Base-by-base conservation (phyloP, 37 sponge, comb jelly and placozoan species). In the Dysidea cf. avara region DNA sequence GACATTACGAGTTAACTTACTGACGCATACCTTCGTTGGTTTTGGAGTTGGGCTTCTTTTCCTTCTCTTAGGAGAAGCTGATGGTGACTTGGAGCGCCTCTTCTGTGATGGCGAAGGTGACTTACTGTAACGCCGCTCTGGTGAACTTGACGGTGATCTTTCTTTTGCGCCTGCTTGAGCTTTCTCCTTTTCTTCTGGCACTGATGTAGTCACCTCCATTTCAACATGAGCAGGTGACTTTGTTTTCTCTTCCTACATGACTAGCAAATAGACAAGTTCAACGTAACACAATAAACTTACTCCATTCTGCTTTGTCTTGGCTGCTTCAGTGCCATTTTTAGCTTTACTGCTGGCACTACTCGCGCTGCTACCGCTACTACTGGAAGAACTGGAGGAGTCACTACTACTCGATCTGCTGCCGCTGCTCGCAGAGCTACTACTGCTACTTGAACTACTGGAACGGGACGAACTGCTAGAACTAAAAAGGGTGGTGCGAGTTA, bases 1-100 rank as follows among this genome's bases (percentile, higher is more conserved):
- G 21, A 89, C 76, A 60, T 94, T 94, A 4, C 87, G 51, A 20
- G 87, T 94, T 64, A 94, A 66, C 54, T 76, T 78, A 34, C 80
- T 71, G 0, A 94, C 64, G 53, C 74, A 77, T 16, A 94, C 69
- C 53, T 94, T 93, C 43, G 66, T 59, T 17, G 85, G 60, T 71
- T 73, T 56, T 9, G 89, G 85, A 34, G 59, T 68, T 16, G 85
- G 76, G 20, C 81, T 49, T 7, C 81, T 74, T 5, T 56, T 21
- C 36, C 58, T 76, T 4, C 55, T 51, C 30, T 13, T 46, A n/a
- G 71, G 84, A 20, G 24, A 25, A 20, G 81, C 69, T 0, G 80
- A 70, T 1, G 31, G 25, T 3, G 83, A 83, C 2, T 63, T 55
- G 21, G 76, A 80, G 25, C 66, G 71, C 9, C 61, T 43, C 9